phyloP scores from a whole-genome alignment of 2,888 invertebrate species.

The Tetranychus truncatus region DNA sequence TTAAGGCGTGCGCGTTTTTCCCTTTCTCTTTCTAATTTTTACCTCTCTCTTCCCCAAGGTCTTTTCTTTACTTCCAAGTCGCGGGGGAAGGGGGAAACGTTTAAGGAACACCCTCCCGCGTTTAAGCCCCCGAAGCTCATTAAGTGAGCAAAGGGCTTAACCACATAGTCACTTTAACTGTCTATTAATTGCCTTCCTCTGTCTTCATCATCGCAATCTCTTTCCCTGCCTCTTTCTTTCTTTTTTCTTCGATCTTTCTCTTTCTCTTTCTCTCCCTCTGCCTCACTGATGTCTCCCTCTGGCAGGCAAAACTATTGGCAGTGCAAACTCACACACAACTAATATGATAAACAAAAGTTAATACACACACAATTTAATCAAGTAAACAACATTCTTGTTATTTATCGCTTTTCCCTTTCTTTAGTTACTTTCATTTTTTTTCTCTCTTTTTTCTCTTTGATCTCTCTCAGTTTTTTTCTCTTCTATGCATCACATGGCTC shows the following conservation, averaged over 20 bases:
- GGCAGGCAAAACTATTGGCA: slow-evolving; percentile 3
- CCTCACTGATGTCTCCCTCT: neutral
- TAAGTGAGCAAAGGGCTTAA: slow-evolving; percentile 1
- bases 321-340: neutral
- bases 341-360: neutral
- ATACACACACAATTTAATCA: neutral
- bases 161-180: neutral
- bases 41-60: neutral
- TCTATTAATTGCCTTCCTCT: neutral
- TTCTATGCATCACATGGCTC: neutral
- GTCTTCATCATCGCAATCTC: neutral
- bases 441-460: slow-evolving; percentile 7
- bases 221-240: slow-evolving; percentile 8
- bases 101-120: neutral
- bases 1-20: too few species aligned
- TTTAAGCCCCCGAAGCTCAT: neutral
- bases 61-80: neutral
- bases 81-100: neutral
- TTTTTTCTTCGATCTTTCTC: slow-evolving; percentile 3
- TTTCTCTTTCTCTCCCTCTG: slow-evolving; percentile 3
- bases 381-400: slow-evolving; percentile 2
- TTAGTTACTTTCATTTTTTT: neutral
- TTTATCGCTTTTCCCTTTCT: neutral
- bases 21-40: neutral
- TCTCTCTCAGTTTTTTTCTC: neutral